Evolutionary conservation across 1,140 invertebrate genomes (phyloP), one percentile per base, ranked within the genome.

Genomic region (Maconellicoccus hirsutus): DNA sequence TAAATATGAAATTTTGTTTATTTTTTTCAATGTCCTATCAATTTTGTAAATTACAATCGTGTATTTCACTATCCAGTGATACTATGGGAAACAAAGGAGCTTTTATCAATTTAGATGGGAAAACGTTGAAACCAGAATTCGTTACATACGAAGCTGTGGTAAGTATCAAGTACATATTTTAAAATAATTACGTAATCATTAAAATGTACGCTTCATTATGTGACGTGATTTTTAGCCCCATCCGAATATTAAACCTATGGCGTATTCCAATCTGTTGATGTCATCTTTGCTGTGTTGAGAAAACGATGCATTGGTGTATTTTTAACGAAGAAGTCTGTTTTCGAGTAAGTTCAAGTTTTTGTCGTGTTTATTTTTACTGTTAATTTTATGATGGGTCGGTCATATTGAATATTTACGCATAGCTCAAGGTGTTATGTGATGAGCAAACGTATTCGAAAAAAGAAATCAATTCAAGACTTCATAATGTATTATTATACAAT

Each of bases 81-180:
- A 92, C 92, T 66, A 97, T 98, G 91, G 94, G 93, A 76, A 99
- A 99, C 82, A 89, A 91, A 81, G 97, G 96, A 78, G 96, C 97
- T 76, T 98, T 95, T 81, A 98, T 99, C 77, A 96, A 87, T 73
- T 85, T 98, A 76, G 93, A 87, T 71, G 97, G 96, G 71, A 91
- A 93, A 79, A 86, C 92, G 77, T 86, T 98, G 81, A 87, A 85
- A 77, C 97, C 96, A 39, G 87, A 93, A 74, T 97, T 90, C 82
- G 93, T 88, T 69, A 88, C 90, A 16, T 99, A 96, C 79, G 87
- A 91, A 79, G 94, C 94, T 78, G 95, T 98, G 84, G 92, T 94
- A 84, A 86, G 89, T 73, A 52, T 16, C n/a, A n/a, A n/a, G n/a
- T n/a, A n/a, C n/a, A n/a, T n/a, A n/a, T n/a, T n/a, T n/a, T n/a